Evolutionary conservation across 2,888 invertebrate genomes (phyloP).

Genomic region (Mesorhabditis spiculigera): DNA sequence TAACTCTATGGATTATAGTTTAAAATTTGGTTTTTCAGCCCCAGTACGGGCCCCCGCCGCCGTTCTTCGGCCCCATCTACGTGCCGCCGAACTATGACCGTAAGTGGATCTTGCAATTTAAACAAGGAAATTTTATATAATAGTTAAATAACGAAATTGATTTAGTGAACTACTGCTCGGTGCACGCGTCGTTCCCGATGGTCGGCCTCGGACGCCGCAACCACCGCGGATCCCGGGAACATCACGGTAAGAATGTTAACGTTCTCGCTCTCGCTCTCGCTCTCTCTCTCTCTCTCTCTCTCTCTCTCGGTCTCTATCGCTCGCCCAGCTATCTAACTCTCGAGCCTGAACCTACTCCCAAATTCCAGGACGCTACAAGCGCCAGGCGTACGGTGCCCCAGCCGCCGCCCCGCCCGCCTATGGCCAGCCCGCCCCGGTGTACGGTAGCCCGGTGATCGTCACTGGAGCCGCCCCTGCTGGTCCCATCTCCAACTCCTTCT

Average conservation of each 20-base stretch:
- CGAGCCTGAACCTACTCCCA: no score
- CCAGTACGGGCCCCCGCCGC: not conserved
- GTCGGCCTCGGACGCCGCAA: constrained; percentile 19
- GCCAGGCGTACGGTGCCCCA: not conserved
- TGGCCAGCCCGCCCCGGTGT: not conserved
- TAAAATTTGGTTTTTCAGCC: not conserved
- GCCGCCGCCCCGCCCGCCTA: not conserved
- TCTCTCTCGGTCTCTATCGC: no score
- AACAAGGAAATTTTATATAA: no score
- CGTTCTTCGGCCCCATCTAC: constrained; percentile 3
- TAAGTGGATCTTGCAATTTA: not conserved
- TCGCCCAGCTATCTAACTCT: no score
- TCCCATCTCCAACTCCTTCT: not conserved
- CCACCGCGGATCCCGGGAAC: constrained; percentile 13
- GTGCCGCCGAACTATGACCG: not conserved
- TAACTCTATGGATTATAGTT: no score
- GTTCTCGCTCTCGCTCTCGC: no score
- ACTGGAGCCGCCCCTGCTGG: not conserved
- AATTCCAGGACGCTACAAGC: not conserved
- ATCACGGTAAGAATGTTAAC: not conserved
- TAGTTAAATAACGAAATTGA: not conserved
- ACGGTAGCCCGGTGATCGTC: not conserved
- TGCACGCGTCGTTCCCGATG: constrained; percentile 39
- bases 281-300: no score
- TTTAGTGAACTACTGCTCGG: constrained; percentile 41